These are phyloP conservation scores for Vombatus ursinus DNA, from an alignment of 2,113 vertebrate genomes.

Conservation along the genomic window DNA sequence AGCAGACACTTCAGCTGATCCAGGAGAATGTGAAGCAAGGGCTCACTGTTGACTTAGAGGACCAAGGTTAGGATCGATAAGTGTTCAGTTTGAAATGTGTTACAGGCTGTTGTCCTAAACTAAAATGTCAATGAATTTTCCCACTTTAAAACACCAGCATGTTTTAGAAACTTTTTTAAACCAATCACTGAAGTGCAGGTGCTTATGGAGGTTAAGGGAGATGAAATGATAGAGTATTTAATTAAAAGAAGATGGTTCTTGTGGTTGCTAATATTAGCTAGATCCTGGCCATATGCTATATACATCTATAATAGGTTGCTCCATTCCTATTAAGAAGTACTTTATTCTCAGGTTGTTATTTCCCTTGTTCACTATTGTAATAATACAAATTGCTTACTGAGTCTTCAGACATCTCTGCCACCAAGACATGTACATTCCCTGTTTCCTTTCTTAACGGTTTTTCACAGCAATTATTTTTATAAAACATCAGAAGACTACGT, in stretches of 20 bases:
- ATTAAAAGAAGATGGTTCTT: background rate
- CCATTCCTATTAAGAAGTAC: background rate
- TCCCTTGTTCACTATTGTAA: background rate
- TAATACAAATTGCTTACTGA: background rate
- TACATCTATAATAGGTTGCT: background rate
- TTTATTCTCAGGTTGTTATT: background rate
- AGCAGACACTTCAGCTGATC: slow-evolving; percentile 54
- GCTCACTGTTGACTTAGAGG: slow-evolving; percentile 30
- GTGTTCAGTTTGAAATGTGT: background rate
- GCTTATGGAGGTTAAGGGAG: slow-evolving; percentile 25
- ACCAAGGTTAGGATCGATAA: slow-evolving; percentile 9
- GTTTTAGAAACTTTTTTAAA: background rate
- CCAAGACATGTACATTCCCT: background rate
- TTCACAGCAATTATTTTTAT: background rate
- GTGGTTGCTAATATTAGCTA: background rate
- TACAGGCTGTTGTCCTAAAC: background rate
- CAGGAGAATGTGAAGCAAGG: slow-evolving; percentile 43
- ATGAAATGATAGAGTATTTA: background rate
- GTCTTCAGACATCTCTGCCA: background rate
- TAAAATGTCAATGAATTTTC: background rate
- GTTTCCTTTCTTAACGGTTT: background rate
- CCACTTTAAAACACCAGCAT: background rate
- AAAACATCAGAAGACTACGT: slow-evolving; percentile 5
- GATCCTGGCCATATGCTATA: background rate
- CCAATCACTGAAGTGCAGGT: background rate